These are phyloP conservation scores for Lochmaea crataegi DNA, from an alignment of 2,888 invertebrate genomes.

Conservation along the genomic window DNA sequence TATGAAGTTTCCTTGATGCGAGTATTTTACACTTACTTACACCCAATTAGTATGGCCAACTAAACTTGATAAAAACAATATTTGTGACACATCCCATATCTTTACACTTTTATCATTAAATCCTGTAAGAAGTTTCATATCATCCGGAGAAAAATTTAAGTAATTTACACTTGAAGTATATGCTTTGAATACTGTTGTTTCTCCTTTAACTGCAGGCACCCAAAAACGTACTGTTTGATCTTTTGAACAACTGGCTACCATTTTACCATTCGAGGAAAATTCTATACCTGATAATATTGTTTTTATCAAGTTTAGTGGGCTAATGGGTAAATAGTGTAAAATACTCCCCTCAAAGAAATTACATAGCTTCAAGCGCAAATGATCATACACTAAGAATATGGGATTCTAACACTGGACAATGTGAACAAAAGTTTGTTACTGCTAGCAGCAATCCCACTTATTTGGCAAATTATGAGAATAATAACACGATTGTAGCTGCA, in stretches of 20 bases:
- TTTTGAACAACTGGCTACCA: slow-evolving; percentile 86
- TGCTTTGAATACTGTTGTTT: slow-evolving; percentile 66
- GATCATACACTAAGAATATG: slow-evolving; percentile 86
- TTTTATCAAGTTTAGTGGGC: too few species aligned
- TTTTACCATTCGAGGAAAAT: slow-evolving; percentile 82
- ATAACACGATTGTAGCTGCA: slow-evolving; percentile 80
- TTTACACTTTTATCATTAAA: slow-evolving; percentile 88
- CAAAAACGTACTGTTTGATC: slow-evolving; percentile 88
- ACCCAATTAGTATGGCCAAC: too few species aligned
- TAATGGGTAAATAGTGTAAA: slow-evolving; percentile 85
- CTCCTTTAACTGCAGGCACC: slow-evolving; percentile 80
- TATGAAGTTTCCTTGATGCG: too few species aligned
- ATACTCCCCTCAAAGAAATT: slow-evolving; percentile 81
- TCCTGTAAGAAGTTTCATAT: slow-evolving; percentile 76
- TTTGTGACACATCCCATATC: slow-evolving; percentile 77
- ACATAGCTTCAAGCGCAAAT: slow-evolving; percentile 88
- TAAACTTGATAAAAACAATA: too few species aligned
- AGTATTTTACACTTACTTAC: too few species aligned
- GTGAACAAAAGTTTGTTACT: slow-evolving; percentile 80
- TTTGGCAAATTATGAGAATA: slow-evolving; percentile 87
- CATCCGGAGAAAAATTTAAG: slow-evolving; percentile 75
- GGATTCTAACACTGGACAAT: slow-evolving; percentile 77
- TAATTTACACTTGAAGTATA: slow-evolving; percentile 78
- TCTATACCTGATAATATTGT: too few species aligned
- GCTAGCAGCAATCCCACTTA: slow-evolving; percentile 72